Conservation (phyloP, 2,888 invertebrate genomes). For the Periphyllus acericola region DNA sequence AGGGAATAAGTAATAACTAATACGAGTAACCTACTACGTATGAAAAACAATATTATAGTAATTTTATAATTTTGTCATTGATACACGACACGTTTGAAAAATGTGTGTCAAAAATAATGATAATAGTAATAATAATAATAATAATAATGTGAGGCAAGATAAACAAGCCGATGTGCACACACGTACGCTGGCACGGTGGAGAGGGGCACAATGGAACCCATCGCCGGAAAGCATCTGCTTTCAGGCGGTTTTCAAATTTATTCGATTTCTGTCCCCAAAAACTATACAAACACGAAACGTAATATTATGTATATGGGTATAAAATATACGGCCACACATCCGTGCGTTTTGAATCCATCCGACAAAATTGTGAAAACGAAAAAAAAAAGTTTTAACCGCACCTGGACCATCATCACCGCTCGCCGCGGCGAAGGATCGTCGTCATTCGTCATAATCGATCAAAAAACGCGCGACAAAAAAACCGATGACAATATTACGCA, state of each 20-base stretch:
- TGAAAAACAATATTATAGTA: background rate
- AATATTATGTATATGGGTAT: background rate
- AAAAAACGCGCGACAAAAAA: background rate
- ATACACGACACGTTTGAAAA: background rate
- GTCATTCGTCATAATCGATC: slow-evolving; percentile 45
- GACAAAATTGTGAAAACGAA: background rate
- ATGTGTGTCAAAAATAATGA: background rate
- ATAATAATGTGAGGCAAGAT: background rate
- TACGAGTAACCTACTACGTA: background rate
- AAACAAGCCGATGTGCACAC: background rate
- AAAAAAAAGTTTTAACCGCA: background rate
- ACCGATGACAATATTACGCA: background rate
- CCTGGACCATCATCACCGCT: background rate
- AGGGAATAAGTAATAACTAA: no score
- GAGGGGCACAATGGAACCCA: background rate
- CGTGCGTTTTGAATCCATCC: background rate
- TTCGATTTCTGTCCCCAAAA: background rate
- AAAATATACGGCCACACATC: background rate
- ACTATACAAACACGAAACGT: background rate
- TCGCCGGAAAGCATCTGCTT: background rate
- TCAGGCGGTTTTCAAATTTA: background rate
- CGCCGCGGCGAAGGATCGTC: background rate
- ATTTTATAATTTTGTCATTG: background rate
- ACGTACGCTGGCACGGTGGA: background rate
- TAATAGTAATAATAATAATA: no score